These are phyloP conservation scores for Macropodus opercularis DNA, from an alignment of 2,797 vertebrate species.

Conservation along the genomic window DNA sequence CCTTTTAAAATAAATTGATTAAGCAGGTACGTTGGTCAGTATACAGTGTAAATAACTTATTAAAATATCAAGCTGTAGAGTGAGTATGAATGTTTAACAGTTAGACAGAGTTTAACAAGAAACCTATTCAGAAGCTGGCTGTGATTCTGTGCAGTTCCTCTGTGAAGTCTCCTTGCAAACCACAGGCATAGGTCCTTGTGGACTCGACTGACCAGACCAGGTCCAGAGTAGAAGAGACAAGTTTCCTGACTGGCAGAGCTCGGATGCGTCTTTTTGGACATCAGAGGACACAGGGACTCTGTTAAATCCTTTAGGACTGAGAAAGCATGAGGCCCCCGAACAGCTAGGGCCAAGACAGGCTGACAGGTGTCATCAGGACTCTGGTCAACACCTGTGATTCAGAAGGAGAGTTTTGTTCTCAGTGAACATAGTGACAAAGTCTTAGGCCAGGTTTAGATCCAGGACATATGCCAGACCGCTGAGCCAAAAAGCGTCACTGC, in stretches of 20 bases:
- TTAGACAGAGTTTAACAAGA: slow-evolving; percentile 8
- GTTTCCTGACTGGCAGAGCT: slow-evolving; percentile 42
- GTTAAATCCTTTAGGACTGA: slow-evolving; percentile 62
- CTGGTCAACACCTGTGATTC: slow-evolving; percentile 59
- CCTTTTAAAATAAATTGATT: too few species aligned
- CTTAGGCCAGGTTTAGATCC: background rate
- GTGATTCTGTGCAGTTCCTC: slow-evolving; percentile 18
- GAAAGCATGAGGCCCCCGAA: slow-evolving; percentile 71
- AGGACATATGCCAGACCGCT: background rate
- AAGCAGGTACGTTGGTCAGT: too few species aligned
- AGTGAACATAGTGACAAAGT: background rate
- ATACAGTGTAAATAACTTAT: too few species aligned
- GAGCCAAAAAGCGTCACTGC: background rate
- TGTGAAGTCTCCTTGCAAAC: slow-evolving; percentile 77
- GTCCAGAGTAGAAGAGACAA: slow-evolving; percentile 44
- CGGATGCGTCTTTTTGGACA: slow-evolving; percentile 39
- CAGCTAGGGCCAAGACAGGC: slow-evolving; percentile 63
- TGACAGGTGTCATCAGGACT: slow-evolving; percentile 11
- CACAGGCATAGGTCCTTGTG: slow-evolving; percentile 79
- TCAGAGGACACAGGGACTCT: slow-evolving; percentile 50
- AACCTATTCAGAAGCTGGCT: slow-evolving; percentile 26
- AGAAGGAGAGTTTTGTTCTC: slow-evolving; percentile 22
- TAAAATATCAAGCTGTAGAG: too few species aligned
- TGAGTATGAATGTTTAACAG: background rate
- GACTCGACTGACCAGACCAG: slow-evolving; percentile 33